Conservation (phyloP, 2,797 vertebrate genomes). For the Heterohyrax brucei region DNA sequence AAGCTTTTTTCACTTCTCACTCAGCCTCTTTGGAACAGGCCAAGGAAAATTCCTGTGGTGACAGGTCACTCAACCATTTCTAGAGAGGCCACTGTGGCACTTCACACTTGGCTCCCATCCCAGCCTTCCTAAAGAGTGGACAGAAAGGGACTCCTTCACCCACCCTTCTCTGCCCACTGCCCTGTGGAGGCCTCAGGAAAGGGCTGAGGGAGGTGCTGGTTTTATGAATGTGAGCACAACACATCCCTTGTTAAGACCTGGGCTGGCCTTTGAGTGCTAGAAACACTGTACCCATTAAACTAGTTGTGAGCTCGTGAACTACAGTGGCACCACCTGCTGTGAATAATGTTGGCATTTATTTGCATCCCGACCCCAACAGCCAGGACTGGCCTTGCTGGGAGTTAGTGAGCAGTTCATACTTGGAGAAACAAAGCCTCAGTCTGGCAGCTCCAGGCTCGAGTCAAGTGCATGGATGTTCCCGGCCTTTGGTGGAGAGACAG, state of each 20-base stretch:
- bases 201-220: neutral
- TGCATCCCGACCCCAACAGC: neutral
- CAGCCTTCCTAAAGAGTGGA: neutral
- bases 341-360: slow-evolving; percentile 54
- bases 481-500: neutral
- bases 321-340: neutral
- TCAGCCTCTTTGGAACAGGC: slow-evolving; percentile 38
- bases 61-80: slow-evolving; percentile 66
- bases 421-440: neutral
- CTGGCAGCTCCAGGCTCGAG: neutral
- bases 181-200: slow-evolving; percentile 50
- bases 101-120: neutral
- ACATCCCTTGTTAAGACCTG: slow-evolving; percentile 32
- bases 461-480: accelerated
- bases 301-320: neutral
- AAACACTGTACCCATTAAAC: slow-evolving; percentile 48
- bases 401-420: neutral
- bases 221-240: slow-evolving; percentile 61
- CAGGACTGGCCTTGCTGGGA: neutral
- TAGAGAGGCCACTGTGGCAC: slow-evolving; percentile 36
- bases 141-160: slow-evolving; percentile 66
- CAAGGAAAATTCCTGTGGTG: slow-evolving; percentile 75
- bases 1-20: slow-evolving; percentile 68
- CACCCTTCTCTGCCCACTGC: neutral
- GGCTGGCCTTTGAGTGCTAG: slow-evolving; percentile 60